Evolutionary conservation across 1,140 invertebrate species (phyloP), one percentile per base, ranked within the genome.

Genomic region (Wasmannia auropunctata): DNA sequence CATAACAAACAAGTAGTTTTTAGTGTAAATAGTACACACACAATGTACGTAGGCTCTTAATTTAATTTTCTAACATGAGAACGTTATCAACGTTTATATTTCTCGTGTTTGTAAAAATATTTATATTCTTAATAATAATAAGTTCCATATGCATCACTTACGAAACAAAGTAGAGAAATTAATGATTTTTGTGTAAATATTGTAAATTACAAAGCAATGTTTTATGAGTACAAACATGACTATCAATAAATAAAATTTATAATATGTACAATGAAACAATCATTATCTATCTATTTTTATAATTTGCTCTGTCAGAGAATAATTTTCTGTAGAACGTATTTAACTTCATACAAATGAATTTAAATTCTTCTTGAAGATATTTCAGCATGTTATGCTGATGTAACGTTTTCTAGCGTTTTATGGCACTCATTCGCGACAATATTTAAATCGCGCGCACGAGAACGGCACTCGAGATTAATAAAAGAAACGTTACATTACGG

Each of bases 121-220:
- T 58, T 40, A 8, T 31, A 28, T 58, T 25, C 0, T 37, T 74
- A 8, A 37, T 34, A 54, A 28, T 40, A 2, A 49, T 31, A 34
- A 70, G 3, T 79, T 65, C 11, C 31, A 40, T 62, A 51, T 37
- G 7, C 43, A 72, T 11, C 37, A 63, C 14, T 34, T 1, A 28
- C 11, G 22, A 40, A 43, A 43, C 10, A 19, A 77, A 62, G 4
- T 65, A 22, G 19, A 62, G 16, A 19, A 58, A 4, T 34, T 10
- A 37, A 54, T 74, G 8, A 56, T 1, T 22, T 16, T 25, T 22
- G n/a, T 81, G 60, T 88, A 58, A 40, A 88, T 83, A 87, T 63
- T 43, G 10, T 56, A 81, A 51, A 81, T 63, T 69, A 51, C 34
- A 49, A 60, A 51, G n/a, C 5, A 76, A 7, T 28, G 7, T 5